Percentiles rank a stretch among this genome's conserved stretches.
These are phyloP conservation scores for Ammodytes marinus DNA, from an alignment of 2,113 vertebrate genomes.

Conservation along the genomic window DNA sequence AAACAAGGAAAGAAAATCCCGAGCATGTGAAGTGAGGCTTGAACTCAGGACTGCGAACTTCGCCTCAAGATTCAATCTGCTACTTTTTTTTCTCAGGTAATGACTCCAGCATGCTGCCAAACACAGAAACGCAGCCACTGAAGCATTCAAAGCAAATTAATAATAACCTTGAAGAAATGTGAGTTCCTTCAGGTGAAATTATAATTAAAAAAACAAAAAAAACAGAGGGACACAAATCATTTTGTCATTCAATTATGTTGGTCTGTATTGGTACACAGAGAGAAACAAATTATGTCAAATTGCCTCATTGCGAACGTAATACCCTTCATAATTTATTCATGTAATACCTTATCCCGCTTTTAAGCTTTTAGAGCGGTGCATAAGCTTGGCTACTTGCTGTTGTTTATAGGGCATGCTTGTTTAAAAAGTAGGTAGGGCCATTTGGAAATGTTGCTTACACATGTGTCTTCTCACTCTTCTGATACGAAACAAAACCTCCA, in stretches of 20 bases:
- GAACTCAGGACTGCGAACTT: slow-evolving; percentile 47
- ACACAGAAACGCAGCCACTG: slow-evolving; percentile 35
- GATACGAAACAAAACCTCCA: slow-evolving; percentile 68
- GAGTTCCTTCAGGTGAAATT: slow-evolving; percentile 6
- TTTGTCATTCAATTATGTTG: background rate
- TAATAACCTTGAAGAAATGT: slow-evolving; percentile 37
- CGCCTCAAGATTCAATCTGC: slow-evolving; percentile 56
- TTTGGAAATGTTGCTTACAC: slow-evolving; percentile 76
- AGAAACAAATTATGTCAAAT: background rate
- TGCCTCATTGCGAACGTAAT: background rate
- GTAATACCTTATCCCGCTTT: background rate
- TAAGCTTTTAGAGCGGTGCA: background rate
- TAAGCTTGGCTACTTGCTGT: background rate
- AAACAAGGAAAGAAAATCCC: slow-evolving; percentile 14
- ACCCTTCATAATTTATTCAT: background rate
- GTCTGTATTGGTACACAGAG: background rate
- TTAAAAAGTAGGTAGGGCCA: slow-evolving; percentile 64
- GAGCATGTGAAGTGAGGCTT: slow-evolving; percentile 38
- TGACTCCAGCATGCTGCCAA: slow-evolving; percentile 33
- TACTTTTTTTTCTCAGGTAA: slow-evolving; percentile 34
- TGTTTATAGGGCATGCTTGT: slow-evolving; percentile 61
- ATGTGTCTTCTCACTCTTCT: slow-evolving; percentile 56
- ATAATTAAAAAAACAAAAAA: slow-evolving; percentile 22
- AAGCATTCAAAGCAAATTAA: slow-evolving; percentile 28
- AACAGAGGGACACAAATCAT: slow-evolving; percentile 13